Evolutionary conservation across 1,140 invertebrate species (phyloP), one percentile per base, ranked within the genome.

Genomic region (Chlorops oryzae): DNA sequence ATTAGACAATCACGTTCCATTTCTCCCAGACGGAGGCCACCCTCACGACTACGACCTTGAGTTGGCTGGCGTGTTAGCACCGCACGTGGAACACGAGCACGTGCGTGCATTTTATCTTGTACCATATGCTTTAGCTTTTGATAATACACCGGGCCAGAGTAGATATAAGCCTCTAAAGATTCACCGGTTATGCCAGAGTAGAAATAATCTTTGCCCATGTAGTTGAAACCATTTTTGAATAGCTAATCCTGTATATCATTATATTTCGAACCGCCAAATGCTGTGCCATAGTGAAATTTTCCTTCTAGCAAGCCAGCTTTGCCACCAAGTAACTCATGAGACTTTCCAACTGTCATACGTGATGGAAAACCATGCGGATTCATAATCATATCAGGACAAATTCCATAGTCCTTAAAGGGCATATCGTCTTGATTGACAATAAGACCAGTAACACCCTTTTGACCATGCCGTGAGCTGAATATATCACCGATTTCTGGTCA

Each of bases 91-190:
- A 96, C 96, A 50, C 91, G 80, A 0, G 94, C 90, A 43, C 96
- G 80, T 2, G 94, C 96, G 72, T 99, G 97, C 84, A 99, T 98
- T 76, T 99, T 99, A 73, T 99, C 97, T 69, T 97, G 81, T 0
- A 99, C 97, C 97, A 99, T 99, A 70, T 99, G 97, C 73, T 99
- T 99, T 47, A 99, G 74, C 70, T 97, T 97, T 72, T 96, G 92
- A 73, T 95, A 95, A 72, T 93, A 95, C n/a, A 93, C 87, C 42
- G 94, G 93, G 15, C 95, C 96, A 51, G 93, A 95, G 79, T 94
- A 99, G 59, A 99, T 96, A 64, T 99, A 98, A 0, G 91, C 93
- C 62, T 87, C 80, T 7, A 98, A 69, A 1, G 88, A 87, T 71
- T 96, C 88, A 40, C 96, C 96, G 21, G 94, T 98, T 7, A 95